These are phyloP conservation scores for Penaeus chinensis DNA, from an alignment of 1,140 invertebrate species.

Conservation along the genomic window DNA sequence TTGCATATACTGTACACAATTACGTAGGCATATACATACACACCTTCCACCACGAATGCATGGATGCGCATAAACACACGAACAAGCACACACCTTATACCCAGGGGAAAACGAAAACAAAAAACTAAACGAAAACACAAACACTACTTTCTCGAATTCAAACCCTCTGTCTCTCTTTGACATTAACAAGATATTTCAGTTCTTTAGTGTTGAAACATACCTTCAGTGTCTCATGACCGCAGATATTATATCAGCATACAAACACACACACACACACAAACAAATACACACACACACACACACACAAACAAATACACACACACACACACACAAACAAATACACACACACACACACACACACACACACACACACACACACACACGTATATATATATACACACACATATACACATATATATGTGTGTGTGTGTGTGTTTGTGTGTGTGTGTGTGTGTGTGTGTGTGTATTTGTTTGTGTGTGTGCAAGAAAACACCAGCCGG, in stretches of 20 bases:
- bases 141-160: too few relatives aligned
- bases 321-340: background rate
- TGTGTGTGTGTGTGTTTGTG: background rate
- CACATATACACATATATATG: background rate
- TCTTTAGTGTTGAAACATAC: background rate
- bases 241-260: background rate
- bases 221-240: background rate
- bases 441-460: background rate
- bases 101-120: too few relatives aligned
- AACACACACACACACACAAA: conserved; percentile 3
- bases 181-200: background rate
- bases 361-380: background rate
- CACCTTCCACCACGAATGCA: conserved; percentile 15
- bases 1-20: background rate
- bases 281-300: background rate
- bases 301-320: background rate
- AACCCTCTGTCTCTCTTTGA: too few relatives aligned
- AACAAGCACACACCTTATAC: background rate
- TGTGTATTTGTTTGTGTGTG: background rate
- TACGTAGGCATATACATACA: conserved; percentile 6
- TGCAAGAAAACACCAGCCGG: background rate
- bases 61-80: background rate
- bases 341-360: background rate
- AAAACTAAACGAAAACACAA: background rate
- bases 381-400: background rate